Conservation (phyloP, 2,797 vertebrate genomes). For the Mallotus villosus region DNA sequence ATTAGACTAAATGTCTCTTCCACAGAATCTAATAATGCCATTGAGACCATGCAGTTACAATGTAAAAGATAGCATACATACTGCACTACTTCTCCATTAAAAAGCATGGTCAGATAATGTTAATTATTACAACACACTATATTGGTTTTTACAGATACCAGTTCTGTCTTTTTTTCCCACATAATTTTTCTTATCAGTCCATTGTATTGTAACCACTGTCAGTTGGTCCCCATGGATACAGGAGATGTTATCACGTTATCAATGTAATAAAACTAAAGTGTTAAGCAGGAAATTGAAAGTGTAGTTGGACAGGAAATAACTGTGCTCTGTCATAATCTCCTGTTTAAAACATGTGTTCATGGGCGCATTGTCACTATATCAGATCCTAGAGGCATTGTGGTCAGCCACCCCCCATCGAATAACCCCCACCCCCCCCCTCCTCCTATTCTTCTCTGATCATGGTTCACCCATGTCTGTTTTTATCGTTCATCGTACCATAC, state of each 20-base stretch:
- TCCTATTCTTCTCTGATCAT: conserved; percentile 6
- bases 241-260: conserved; percentile 85
- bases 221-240: conserved; percentile 74
- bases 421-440: conserved; percentile 29
- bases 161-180: conserved; percentile 63
- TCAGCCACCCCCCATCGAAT: conserved; percentile 52
- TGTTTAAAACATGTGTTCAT: conserved; percentile 92
- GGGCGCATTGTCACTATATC: conserved; percentile 82
- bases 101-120: conserved; percentile 51
- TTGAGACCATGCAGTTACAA: conserved; percentile 26
- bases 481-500: conserved; percentile 3
- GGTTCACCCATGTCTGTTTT: conserved; percentile 18
- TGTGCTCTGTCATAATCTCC: conserved; percentile 97
- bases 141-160: conserved; percentile 45
- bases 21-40: conserved; percentile 21
- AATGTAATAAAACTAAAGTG: conserved; percentile 83
- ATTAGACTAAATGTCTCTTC: conserved; percentile 11
- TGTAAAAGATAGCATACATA: conserved; percentile 25
- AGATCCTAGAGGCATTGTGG: conserved; percentile 75
- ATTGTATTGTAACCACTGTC: conserved; percentile 64
- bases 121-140: conserved; percentile 46
- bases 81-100: conserved; percentile 17
- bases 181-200: conserved; percentile 69
- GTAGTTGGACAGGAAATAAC: conserved; percentile 99
- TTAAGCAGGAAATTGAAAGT: conserved; percentile 98